These are phyloP conservation scores for Nomada fucata DNA, from an alignment of 2,888 invertebrate species.

Conservation along the genomic window DNA sequence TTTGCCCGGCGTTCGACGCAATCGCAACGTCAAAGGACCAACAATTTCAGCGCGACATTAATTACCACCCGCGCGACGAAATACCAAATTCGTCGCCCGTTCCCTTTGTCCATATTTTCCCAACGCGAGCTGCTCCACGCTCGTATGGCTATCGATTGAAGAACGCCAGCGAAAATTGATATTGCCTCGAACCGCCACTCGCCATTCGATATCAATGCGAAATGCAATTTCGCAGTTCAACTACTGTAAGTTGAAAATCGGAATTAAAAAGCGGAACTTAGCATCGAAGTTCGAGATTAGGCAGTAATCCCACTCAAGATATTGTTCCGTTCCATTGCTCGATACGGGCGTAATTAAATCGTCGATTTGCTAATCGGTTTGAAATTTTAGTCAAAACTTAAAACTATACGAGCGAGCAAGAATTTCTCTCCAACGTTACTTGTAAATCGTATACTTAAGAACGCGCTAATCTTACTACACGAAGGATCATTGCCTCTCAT, in stretches of 20 bases:
- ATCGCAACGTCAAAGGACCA: slow-evolving; percentile 18
- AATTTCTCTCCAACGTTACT: not conserved
- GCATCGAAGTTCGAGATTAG: not conserved
- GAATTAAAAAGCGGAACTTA: not conserved
- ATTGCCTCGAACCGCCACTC: not conserved
- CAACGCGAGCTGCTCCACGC: not conserved
- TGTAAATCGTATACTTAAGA: not conserved
- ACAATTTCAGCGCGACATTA: slow-evolving; percentile 34
- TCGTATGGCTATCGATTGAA: not conserved
- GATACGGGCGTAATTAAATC: too few relatives aligned
- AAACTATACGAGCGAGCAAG: not conserved
- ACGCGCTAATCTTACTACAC: not conserved
- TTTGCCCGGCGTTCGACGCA: not conserved
- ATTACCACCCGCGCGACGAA: slow-evolving; percentile 6
- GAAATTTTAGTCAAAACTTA: too few relatives aligned
- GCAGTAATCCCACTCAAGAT: too few relatives aligned
- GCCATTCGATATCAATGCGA: not conserved
- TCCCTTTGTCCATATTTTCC: not conserved
- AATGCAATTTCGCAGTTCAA: not conserved
- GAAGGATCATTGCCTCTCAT: not conserved
- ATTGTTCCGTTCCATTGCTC: too few relatives aligned
- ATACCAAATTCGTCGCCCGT: slow-evolving; percentile 18
- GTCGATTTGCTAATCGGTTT: not conserved
- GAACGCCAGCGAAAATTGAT: not conserved
- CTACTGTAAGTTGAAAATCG: not conserved